Conservation (phyloP, 2,797 vertebrate species). For the Eupleurogrammus muticus region DNA sequence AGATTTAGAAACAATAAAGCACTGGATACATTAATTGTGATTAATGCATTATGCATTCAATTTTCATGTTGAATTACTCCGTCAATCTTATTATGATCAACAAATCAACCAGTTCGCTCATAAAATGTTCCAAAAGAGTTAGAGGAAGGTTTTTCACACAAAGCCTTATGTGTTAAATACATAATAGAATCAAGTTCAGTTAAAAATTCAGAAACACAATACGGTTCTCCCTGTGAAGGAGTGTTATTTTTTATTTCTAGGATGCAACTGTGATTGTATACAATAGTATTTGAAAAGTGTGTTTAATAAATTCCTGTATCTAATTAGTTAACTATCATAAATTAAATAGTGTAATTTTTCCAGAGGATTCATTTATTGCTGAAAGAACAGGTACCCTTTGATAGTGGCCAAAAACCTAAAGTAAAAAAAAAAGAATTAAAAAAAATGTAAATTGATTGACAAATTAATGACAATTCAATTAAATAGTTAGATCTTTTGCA, state of each 20-base stretch:
- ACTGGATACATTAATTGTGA: slow-evolving; percentile 62
- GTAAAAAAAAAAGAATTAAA: slow-evolving; percentile 29
- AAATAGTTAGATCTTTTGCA: slow-evolving; percentile 42
- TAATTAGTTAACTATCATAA: slow-evolving; percentile 38
- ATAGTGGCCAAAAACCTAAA: slow-evolving; percentile 38
- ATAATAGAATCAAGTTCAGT: slow-evolving; percentile 21
- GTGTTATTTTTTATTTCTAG: slow-evolving; percentile 42
- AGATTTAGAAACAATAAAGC: slow-evolving; percentile 42
- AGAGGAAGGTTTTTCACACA: slow-evolving; percentile 25
- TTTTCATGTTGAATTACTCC: slow-evolving; percentile 10
- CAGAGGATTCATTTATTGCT: slow-evolving; percentile 25
- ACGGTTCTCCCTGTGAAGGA: slow-evolving; percentile 15
- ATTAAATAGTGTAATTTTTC: slow-evolving; percentile 42
- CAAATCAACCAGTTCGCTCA: slow-evolving; percentile 28
- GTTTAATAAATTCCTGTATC: slow-evolving; percentile 51
- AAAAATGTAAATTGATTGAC: slow-evolving; percentile 32
- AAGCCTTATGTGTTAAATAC: slow-evolving; percentile 44
- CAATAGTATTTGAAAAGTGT: slow-evolving; percentile 38
- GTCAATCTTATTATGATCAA: slow-evolving; percentile 22
- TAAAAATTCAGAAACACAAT: slow-evolving; percentile 8
- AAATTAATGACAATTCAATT: slow-evolving; percentile 15
- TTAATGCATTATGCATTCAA: slow-evolving; percentile 40
- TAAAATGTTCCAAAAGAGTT: slow-evolving; percentile 27
- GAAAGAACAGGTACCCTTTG: slow-evolving; percentile 53
- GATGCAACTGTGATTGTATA: slow-evolving; percentile 47